Evolutionary conservation across 2,888 invertebrate genomes (phyloP).

Genomic region (Ophion obscuratus): DNA sequence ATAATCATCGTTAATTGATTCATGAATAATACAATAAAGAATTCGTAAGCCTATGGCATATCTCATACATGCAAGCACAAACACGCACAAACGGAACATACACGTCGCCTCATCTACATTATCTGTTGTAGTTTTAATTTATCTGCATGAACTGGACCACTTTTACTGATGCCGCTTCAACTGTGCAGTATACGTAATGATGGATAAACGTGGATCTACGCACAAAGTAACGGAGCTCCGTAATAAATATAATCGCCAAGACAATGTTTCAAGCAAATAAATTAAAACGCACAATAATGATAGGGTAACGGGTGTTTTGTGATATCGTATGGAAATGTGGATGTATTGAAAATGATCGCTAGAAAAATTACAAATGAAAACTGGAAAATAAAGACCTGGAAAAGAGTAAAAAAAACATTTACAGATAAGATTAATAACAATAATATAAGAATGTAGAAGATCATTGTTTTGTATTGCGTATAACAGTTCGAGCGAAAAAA

Average conservation of each 20-base stretch:
- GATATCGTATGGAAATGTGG: constrained; percentile 60
- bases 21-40: constrained; percentile 63
- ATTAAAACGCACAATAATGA: constrained; percentile 79
- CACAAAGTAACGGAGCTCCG: constrained; percentile 11
- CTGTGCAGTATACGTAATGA: constrained; percentile 73
- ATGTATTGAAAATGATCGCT: constrained; percentile 76
- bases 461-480: constrained; percentile 40
- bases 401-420: constrained; percentile 76
- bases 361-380: constrained; percentile 73
- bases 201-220: constrained; percentile 52
- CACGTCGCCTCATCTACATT: constrained; percentile 76
- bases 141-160: constrained; percentile 80
- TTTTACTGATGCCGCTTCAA: constrained; percentile 62
- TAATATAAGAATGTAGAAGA: constrained; percentile 59
- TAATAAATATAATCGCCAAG: constrained; percentile 42
- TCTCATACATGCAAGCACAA: constrained; percentile 83
- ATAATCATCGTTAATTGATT: constrained; percentile 66
- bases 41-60: constrained; percentile 79
- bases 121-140: constrained; percentile 78
- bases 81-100: constrained; percentile 79
- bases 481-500: constrained; percentile 57
- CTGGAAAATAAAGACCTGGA: constrained; percentile 77
- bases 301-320: constrained; percentile 63
- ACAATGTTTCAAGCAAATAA: constrained; percentile 78
- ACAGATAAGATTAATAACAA: constrained; percentile 62